phyloP scores from a whole-genome alignment of 2,888 invertebrate species.

The Drosophila subsilvestris region DNA sequence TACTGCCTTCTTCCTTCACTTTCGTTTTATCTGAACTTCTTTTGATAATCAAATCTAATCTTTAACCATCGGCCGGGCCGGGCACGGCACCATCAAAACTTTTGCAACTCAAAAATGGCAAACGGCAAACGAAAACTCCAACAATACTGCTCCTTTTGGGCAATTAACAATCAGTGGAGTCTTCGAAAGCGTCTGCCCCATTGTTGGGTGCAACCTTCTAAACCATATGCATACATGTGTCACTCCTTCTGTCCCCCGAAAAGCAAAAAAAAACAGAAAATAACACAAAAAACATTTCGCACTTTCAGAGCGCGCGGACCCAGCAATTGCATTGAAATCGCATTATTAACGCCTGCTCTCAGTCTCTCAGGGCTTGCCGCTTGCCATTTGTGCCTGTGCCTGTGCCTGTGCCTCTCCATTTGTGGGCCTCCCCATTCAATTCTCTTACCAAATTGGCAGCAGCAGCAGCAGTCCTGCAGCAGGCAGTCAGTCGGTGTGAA shows the following conservation, averaged over 20 bases:
- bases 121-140: neutral
- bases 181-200: constrained; percentile 32
- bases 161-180: constrained; percentile 34
- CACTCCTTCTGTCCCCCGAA: constrained; percentile 77
- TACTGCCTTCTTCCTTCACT: too few relatives aligned
- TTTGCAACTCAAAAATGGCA: neutral
- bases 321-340: constrained; percentile 75
- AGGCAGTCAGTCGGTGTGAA: constrained; percentile 61
- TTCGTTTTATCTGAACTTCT: neutral
- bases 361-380: constrained; percentile 5
- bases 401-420: neutral
- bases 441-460: constrained; percentile 75
- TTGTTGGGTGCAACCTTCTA: constrained; percentile 68
- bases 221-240: constrained; percentile 84
- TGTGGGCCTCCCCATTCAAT: constrained; percentile 27
- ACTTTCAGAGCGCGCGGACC: constrained; percentile 48
- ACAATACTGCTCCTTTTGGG: constrained; percentile 10
- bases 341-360: constrained; percentile 81
- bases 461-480: constrained; percentile 35
- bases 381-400: neutral
- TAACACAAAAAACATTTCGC: constrained; percentile 50
- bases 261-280: constrained; percentile 5
- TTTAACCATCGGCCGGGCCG: neutral
- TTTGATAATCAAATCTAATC: neutral
- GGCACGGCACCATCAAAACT: constrained; percentile 3